Base-by-base conservation (phyloP, 1,140 invertebrate genomes). In the Triops cancriformis region DNA sequence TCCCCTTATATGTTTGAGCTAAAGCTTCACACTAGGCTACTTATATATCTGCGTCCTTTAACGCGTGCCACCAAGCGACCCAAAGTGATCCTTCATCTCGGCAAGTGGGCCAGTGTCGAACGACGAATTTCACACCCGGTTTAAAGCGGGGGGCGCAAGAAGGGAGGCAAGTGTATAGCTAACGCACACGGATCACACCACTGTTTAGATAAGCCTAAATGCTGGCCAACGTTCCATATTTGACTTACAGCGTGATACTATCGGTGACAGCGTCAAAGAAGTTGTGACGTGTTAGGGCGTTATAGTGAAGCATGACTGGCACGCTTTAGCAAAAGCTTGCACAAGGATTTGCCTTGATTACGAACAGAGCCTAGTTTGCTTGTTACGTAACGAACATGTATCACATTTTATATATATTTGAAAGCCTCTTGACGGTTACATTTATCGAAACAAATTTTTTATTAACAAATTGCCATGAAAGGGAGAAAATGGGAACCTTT, bases 81-180 rank as follows among this genome's bases (percentile, higher is more conserved):
- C 51, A 64, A 64, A 64, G 51, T 64, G 51, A 64, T 64, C 51
- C 51, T 64, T 64, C 51, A 64, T 64, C 51, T 64, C 2, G 51
- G 10, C 51, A 64, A 64, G 51, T 64, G 51, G 51, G 51, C 51
- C 6, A 64, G 51, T 64, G 51, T 18, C 51, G 51, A 14, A 23
- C 51, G 51, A 64, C 51, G 51, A 64, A 64, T 64, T 64, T 64
- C 51, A 64, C 51, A 64, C 51, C 51, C 51, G 2, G 2, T 64
- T 64, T 64, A 64, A 64, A 23, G 51, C 18, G 51, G 31, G 31
- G 31, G 7, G 31, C 31, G 31, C 31, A 37, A 37, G 31, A 7
- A 37, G 31, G 31, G 31, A 37, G 7, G 31, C 31, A 37, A 37
- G 31, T 7, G 51, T 14, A 10, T 18, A n/a, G 51, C 18, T 6